phyloP scores from a whole-genome alignment of 2,113 vertebrate genomes.

The Tachysurus vachellii region DNA sequence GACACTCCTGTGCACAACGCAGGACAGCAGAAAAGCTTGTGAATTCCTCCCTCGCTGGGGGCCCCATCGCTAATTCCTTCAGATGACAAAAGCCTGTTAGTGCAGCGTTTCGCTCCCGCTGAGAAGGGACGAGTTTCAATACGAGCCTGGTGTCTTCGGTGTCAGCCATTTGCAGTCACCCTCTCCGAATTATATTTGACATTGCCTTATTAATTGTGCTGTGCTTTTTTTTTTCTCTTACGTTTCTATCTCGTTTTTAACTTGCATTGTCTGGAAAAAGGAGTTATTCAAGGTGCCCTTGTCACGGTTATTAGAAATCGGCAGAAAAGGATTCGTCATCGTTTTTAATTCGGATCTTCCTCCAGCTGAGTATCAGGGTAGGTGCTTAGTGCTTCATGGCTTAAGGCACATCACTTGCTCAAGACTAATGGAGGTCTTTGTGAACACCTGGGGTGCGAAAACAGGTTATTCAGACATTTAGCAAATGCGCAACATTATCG shows the following conservation, averaged over 20 bases:
- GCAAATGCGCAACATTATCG: neutral
- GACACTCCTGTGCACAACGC: neutral
- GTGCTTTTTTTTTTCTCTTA: neutral
- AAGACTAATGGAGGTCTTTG: neutral
- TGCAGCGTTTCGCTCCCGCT: neutral
- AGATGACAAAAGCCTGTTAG: slow-evolving; percentile 39
- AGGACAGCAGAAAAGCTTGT: neutral
- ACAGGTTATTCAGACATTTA: neutral
- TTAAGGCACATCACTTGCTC: neutral
- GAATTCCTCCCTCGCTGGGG: neutral
- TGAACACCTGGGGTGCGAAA: neutral
- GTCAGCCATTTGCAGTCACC: slow-evolving; percentile 15
- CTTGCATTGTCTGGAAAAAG: neutral
- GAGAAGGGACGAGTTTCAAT: slow-evolving; percentile 15
- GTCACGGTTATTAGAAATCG: neutral
- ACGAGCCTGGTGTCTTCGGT: slow-evolving; percentile 8
- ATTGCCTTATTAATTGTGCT: slow-evolving; percentile 33
- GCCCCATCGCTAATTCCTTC: slow-evolving; percentile 5
- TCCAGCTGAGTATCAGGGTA: neutral
- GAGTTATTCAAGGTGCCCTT: slow-evolving; percentile 21
- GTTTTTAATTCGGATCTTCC: neutral
- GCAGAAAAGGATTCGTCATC: neutral
- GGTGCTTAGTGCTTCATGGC: neutral
- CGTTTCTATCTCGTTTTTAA: slow-evolving; percentile 7
- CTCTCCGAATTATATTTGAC: slow-evolving; percentile 31